Conservation (phyloP, 2,113 vertebrate species). For the Crypturellus undulatus region DNA sequence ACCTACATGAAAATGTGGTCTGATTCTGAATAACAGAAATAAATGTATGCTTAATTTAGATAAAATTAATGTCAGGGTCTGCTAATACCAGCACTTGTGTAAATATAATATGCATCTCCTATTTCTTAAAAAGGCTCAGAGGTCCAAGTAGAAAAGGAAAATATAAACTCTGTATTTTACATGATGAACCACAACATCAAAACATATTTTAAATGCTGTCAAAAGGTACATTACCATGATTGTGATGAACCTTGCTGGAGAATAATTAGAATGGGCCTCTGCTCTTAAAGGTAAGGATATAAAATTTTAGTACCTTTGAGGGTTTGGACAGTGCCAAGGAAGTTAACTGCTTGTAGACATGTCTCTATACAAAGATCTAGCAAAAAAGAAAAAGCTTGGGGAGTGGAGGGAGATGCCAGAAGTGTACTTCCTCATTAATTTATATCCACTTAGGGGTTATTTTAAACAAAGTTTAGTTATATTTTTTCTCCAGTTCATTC, state of each 20-base stretch:
- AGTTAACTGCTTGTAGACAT: not conserved
- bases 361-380: not conserved
- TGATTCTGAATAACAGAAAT: not conserved
- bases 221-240: conserved; percentile 9
- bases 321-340: not conserved
- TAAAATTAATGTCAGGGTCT: not conserved
- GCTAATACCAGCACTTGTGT: not conserved
- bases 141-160: not conserved
- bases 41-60: conserved; percentile 27
- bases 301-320: not conserved
- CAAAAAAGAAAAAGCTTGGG: not conserved
- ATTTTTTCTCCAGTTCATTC: not conserved
- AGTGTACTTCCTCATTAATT: not conserved
- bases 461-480: not conserved
- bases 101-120: conserved; percentile 22
- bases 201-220: not conserved
- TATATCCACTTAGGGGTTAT: not conserved
- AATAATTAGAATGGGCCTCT: not conserved
- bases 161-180: not conserved
- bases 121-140: not conserved
- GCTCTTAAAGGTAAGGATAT: not conserved
- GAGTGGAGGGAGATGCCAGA: not conserved
- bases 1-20: not conserved
- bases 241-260: not conserved
- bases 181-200: not conserved